Percentiles rank a stretch among this genome's conserved stretches.
Conservation (phyloP, 2,113 vertebrate genomes). For the Solea senegalensis region DNA sequence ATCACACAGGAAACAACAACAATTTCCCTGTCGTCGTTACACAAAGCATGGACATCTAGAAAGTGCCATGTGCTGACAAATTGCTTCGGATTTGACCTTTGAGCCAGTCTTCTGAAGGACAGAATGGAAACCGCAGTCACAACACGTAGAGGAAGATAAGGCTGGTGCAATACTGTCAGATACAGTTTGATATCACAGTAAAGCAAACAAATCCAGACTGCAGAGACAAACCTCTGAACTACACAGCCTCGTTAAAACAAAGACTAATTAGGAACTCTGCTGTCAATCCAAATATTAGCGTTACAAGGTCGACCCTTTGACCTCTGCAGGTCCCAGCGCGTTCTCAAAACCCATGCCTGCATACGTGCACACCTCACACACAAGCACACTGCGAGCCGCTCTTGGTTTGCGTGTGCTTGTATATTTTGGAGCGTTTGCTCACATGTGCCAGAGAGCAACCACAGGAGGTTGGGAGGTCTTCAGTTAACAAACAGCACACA, state of each 20-base stretch:
- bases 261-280: conserved; percentile 57
- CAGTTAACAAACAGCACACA: conserved; percentile 66
- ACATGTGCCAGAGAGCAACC: conserved; percentile 62
- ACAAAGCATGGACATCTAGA: conserved; percentile 31
- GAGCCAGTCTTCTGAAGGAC: conserved; percentile 33
- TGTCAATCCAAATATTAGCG: conserved; percentile 70
- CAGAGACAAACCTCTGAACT: conserved; percentile 27
- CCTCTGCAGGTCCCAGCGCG: conserved; percentile 32
- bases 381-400: conserved; percentile 13
- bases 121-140: conserved; percentile 38
- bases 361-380: conserved; percentile 3
- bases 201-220: conserved; percentile 24
- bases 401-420: conserved; percentile 65
- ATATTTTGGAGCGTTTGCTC: conserved; percentile 56
- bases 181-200: conserved; percentile 25
- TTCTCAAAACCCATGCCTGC: conserved; percentile 8
- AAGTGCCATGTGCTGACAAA: conserved; percentile 12
- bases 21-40: conserved; percentile 7
- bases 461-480: conserved; percentile 69
- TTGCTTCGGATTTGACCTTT: conserved; percentile 17
- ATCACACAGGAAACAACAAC: neutral
- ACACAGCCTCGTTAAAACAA: conserved; percentile 18
- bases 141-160: conserved; percentile 52
- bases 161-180: conserved; percentile 21
- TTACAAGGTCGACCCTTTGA: conserved; percentile 55